These are phyloP conservation scores for Philypnodon macrostomus DNA, from an alignment of 2,797 vertebrate species.

Conservation along the genomic window DNA sequence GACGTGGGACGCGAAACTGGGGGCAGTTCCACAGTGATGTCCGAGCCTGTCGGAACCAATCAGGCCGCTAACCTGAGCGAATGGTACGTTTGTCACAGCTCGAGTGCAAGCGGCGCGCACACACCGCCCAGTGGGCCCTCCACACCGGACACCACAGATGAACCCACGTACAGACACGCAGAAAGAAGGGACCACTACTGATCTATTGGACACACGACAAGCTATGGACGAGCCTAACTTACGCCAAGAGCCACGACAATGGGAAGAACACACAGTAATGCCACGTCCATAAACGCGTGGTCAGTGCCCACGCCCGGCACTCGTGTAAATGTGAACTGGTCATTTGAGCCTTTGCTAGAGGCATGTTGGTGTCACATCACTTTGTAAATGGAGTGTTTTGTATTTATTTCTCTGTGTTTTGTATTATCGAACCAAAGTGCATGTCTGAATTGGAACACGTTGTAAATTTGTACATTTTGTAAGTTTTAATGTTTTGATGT, in stretches of 20 bases:
- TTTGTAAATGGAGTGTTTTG: constrained; percentile 76
- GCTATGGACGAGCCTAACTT: constrained; percentile 44
- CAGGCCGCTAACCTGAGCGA: constrained; percentile 91
- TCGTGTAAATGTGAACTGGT: constrained; percentile 58
- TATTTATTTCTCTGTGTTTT: constrained; percentile 82
- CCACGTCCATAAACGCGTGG: constrained; percentile 48
- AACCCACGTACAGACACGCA: constrained; percentile 72
- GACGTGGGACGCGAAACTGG: constrained; percentile 87
- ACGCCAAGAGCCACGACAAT: constrained; percentile 42
- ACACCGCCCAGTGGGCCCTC: constrained; percentile 76
- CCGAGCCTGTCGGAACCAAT: constrained; percentile 80
- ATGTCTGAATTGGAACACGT: constrained; percentile 66
- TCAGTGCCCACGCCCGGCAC: constrained; percentile 50
- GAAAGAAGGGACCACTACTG: constrained; percentile 77
- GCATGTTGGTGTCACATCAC: constrained; percentile 69
- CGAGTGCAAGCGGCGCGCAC: constrained; percentile 78
- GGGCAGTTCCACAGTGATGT: constrained; percentile 70
- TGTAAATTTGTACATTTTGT: constrained; percentile 80
- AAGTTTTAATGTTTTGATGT: constrained; percentile 75
- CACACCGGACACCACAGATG: constrained; percentile 76
- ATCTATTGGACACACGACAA: constrained; percentile 38
- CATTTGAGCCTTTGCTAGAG: constrained; percentile 47
- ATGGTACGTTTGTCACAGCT: constrained; percentile 96
- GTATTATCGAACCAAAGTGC: constrained; percentile 84
- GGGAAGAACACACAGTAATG: constrained; percentile 49